Conservation (phyloP, 2,113 vertebrate genomes). For the Sylvia atricapilla region DNA sequence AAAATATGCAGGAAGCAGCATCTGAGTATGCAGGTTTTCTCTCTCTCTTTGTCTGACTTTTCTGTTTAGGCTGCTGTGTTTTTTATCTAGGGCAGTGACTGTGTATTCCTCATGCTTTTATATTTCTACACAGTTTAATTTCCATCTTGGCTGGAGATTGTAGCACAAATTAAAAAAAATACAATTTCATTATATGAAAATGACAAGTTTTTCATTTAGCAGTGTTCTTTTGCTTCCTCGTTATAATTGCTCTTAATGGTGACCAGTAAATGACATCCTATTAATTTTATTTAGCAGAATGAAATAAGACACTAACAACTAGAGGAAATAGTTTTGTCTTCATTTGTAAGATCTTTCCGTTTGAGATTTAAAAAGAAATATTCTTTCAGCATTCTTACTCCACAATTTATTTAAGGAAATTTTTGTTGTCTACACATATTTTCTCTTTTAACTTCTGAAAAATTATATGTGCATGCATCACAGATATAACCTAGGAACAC, state of each 20-base stretch:
- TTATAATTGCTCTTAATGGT: neutral
- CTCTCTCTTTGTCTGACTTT: neutral
- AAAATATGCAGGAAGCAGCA: neutral
- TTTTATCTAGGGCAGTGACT: neutral
- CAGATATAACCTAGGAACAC: neutral
- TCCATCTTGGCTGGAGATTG: neutral
- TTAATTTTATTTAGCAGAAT: neutral
- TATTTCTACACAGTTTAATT: neutral
- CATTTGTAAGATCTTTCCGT: neutral
- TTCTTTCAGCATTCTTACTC: neutral
- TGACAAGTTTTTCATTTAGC: neutral
- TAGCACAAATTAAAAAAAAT: constrained; percentile 19
- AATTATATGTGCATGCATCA: neutral
- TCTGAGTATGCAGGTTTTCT: neutral
- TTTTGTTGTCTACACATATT: neutral
- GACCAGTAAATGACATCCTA: neutral
- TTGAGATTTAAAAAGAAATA: neutral
- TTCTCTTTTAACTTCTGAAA: neutral
- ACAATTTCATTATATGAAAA: neutral
- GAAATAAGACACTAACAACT: neutral
- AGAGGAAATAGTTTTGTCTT: neutral
- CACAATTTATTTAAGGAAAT: neutral
- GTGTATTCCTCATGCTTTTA: neutral
- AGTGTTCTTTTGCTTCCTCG: neutral
- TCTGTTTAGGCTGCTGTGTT: neutral